Evolutionary conservation across 1,140 invertebrate species (phyloP).

Genomic region (Samia ricini): DNA sequence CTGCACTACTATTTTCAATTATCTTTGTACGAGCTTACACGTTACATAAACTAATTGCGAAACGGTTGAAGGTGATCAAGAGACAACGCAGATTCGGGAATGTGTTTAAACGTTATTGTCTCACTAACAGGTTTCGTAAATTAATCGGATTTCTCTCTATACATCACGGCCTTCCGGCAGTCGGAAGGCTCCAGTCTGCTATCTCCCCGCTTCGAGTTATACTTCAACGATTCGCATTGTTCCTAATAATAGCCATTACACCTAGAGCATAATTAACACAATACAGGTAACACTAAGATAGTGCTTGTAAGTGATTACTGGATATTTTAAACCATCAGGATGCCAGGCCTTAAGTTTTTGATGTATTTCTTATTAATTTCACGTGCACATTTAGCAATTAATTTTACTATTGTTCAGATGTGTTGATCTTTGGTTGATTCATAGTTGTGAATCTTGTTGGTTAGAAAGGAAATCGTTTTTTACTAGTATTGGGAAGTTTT

Average conservation of each 20-base stretch:
- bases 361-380: no score
- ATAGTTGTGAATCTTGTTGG: no score
- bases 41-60: slow-evolving; percentile 24
- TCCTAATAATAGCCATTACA: not conserved
- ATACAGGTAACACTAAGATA: not conserved
- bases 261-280: not conserved
- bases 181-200: slow-evolving; percentile 22
- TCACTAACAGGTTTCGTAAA: slow-evolving; percentile 42
- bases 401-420: no score
- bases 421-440: no score
- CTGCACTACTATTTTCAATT: slow-evolving; percentile 19
- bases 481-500: no score
- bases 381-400: no score
- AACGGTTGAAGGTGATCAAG: slow-evolving; percentile 15
- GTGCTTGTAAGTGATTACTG: no score
- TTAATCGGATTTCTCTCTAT: slow-evolving; percentile 52
- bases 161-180: slow-evolving; percentile 39
- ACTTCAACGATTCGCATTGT: not conserved
- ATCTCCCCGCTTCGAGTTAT: slow-evolving; percentile 6
- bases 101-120: slow-evolving; percentile 50
- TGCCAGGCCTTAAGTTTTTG: no score
- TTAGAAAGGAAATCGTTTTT: no score
- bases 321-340: no score
- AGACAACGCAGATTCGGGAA: slow-evolving; percentile 30
- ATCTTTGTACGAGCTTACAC: slow-evolving; percentile 13